Conservation (phyloP, 2,797 vertebrate species). For the Lophotriccus pileatus region DNA sequence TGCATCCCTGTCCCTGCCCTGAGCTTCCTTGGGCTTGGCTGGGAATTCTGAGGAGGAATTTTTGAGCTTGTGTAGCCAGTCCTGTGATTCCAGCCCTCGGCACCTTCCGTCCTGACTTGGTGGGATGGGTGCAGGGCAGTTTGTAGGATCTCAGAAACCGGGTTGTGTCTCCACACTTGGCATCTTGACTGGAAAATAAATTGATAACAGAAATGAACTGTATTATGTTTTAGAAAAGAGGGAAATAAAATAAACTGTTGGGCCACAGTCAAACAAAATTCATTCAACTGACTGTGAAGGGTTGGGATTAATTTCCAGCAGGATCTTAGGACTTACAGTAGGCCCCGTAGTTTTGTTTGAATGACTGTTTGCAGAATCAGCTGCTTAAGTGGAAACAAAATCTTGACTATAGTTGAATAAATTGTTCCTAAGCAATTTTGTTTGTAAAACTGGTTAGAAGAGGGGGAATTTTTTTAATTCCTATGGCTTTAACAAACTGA, state of each 20-base stretch:
- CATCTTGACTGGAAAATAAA: neutral
- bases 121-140: neutral
- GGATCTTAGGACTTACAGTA: neutral
- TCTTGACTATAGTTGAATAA: neutral
- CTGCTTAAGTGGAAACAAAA: neutral
- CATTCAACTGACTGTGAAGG: neutral
- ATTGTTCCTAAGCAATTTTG: neutral
- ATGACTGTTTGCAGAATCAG: neutral
- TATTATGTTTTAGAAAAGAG: neutral
- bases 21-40: neutral
- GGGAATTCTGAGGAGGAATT: neutral
- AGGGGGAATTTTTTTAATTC: neutral
- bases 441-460: neutral
- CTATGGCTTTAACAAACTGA: neutral
- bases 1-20: neutral
- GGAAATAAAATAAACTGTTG: fast-evolving
- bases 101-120: neutral
- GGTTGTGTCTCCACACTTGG: neutral
- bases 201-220: neutral
- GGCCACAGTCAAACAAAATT: neutral
- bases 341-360: neutral
- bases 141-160: neutral
- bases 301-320: neutral
- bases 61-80: neutral
- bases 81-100: fast-evolving